Conservation (phyloP, 2,888 invertebrate species). For the Epicampocera succincta region DNA sequence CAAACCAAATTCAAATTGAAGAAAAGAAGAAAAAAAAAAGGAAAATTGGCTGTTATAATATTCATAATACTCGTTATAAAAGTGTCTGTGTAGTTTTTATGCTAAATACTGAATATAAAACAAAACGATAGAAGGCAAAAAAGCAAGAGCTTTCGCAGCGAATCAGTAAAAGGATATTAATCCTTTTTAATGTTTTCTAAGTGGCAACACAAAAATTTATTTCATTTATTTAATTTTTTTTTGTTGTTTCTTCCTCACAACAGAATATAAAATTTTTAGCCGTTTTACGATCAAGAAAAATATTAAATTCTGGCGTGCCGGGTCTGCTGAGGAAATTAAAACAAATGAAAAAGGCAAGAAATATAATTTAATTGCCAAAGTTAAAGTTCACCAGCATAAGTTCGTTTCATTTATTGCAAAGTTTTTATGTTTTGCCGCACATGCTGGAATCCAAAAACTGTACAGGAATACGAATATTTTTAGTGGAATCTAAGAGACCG, state of each 20-base stretch:
- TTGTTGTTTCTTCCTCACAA: background rate
- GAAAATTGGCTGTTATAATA: constrained; percentile 35
- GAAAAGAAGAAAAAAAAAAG: constrained; percentile 16
- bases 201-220: constrained; percentile 33
- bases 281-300: constrained; percentile 8
- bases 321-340: constrained; percentile 32
- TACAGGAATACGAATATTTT: constrained; percentile 9
- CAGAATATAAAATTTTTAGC: background rate
- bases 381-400: constrained; percentile 15
- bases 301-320: constrained; percentile 1
- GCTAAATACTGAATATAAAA: constrained; percentile 36
- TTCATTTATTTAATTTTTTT: background rate
- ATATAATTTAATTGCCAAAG: constrained; percentile 29
- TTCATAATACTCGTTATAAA: constrained; percentile 31
- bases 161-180: constrained; percentile 43
- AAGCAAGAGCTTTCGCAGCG: background rate
- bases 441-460: constrained; percentile 27
- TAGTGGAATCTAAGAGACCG: constrained; percentile 22
- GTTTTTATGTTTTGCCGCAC: background rate
- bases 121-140: background rate
- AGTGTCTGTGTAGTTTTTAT: constrained; percentile 45
- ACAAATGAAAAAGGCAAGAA: constrained; percentile 2
- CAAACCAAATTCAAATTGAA: constrained; percentile 29
- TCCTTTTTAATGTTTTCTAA: constrained; percentile 57
- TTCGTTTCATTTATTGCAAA: background rate